These are phyloP conservation scores for Ennomos erosarius DNA, from an alignment of 2,888 invertebrate genomes.

Conservation along the genomic window DNA sequence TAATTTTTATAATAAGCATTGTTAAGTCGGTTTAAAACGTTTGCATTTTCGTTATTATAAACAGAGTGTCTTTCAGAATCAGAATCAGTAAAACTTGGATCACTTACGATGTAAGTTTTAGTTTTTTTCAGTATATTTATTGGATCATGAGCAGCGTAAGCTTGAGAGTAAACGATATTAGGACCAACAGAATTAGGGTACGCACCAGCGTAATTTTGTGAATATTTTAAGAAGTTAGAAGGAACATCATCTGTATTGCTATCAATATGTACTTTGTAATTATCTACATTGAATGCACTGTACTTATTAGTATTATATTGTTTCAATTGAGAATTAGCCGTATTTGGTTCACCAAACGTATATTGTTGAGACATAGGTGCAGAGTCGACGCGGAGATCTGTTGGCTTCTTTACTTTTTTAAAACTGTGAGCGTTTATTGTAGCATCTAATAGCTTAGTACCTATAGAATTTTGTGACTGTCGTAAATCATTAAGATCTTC, in stretches of 20 bases:
- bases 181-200: neutral
- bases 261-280: neutral
- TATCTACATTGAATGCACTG: no score
- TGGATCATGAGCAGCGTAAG: neutral
- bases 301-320: neutral
- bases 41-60: no score
- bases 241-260: neutral
- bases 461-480: neutral
- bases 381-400: neutral
- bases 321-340: neutral
- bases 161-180: neutral
- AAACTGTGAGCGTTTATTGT: conserved; percentile 9
- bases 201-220: neutral
- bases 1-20: no score
- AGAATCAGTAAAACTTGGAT: neutral
- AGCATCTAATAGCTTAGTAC: conserved; percentile 6
- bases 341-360: neutral
- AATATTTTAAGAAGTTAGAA: neutral
- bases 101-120: neutral
- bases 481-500: neutral
- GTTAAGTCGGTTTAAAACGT: no score
- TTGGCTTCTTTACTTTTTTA: neutral
- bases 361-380: neutral
- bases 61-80: no score
- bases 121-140: neutral